Evolutionary conservation across 2,113 vertebrate genomes (phyloP).

Genomic region (Austrofundulus limnaeus): DNA sequence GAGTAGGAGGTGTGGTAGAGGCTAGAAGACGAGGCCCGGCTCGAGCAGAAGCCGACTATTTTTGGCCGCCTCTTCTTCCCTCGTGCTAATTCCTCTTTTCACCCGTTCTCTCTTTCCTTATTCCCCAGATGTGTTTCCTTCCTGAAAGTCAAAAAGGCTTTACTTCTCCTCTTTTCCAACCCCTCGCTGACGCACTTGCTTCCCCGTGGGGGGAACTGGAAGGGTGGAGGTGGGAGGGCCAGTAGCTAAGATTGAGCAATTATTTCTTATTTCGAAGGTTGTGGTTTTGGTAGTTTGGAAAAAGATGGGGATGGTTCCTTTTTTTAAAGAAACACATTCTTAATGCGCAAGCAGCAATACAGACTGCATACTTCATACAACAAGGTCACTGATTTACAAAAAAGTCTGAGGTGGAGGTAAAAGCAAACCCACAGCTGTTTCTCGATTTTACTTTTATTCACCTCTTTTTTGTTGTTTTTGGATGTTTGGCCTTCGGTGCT

Average conservation of each 20-base stretch:
- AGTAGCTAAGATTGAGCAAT: conserved; percentile 73
- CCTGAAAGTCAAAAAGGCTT: conserved; percentile 75
- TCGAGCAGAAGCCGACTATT: conserved; percentile 64
- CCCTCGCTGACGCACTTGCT: conserved; percentile 65
- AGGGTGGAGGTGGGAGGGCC: conserved; percentile 59
- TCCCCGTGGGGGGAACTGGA: conserved; percentile 59
- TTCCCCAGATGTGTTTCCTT: conserved; percentile 78
- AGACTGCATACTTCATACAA: not conserved
- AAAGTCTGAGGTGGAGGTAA: not conserved
- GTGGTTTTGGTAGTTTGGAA: conserved; percentile 72
- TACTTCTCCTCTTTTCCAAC: conserved; percentile 76
- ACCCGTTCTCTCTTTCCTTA: conserved; percentile 73
- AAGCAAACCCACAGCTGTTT: not conserved
- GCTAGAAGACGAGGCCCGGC: conserved; percentile 41
- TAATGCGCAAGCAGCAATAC: conserved; percentile 20
- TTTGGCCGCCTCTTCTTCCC: conserved; percentile 68
- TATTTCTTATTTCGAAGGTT: conserved; percentile 70
- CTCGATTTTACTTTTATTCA: conserved; percentile 4
- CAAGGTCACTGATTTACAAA: conserved; percentile 6
- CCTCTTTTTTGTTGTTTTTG: not conserved
- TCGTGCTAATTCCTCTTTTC: conserved; percentile 74
- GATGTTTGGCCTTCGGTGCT: conserved; percentile 5
- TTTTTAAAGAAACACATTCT: conserved; percentile 39
- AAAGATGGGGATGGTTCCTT: conserved; percentile 57
- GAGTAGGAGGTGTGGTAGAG: conserved; percentile 51